Conservation (phyloP, 2,888 invertebrate species). For the Ochropleura leucogaster region DNA sequence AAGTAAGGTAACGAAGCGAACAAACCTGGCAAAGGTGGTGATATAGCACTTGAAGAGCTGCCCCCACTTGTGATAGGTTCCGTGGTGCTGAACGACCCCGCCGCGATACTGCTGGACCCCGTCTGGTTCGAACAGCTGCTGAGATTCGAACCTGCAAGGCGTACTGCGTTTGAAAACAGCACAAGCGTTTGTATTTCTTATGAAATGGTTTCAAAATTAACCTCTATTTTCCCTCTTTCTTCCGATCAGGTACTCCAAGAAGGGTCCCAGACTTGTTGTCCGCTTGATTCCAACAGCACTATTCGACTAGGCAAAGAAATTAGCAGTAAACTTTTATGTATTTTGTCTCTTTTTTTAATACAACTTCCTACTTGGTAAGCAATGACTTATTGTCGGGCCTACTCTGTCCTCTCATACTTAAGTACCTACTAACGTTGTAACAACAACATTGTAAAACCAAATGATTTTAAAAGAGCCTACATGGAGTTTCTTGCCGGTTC, state of each 20-base stretch:
- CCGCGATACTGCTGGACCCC: slow-evolving; percentile 87
- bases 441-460: too few species aligned
- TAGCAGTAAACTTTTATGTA: not conserved
- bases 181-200: slow-evolving; percentile 21
- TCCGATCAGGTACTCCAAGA: not conserved
- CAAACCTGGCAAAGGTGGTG: slow-evolving; percentile 87
- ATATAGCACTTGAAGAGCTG: slow-evolving; percentile 88
- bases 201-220: not conserved
- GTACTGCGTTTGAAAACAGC: slow-evolving; percentile 46
- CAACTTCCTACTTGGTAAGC: not conserved
- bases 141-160: slow-evolving; percentile 85
- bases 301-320: not conserved
- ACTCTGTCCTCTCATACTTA: too few species aligned
- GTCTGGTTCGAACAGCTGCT: slow-evolving; percentile 90
- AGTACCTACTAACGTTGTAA: too few species aligned
- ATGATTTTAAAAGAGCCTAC: too few species aligned
- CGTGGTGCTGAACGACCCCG: slow-evolving; percentile 87
- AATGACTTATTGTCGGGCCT: too few species aligned
- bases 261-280: not conserved
- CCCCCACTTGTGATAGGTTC: slow-evolving; percentile 88
- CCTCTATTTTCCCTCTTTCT: not conserved
- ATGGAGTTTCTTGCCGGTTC: too few species aligned
- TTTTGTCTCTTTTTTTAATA: not conserved
- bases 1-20: not conserved
- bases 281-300: not conserved